Evolutionary conservation across 2,888 invertebrate genomes (phyloP).

Genomic region (Netelia virgata): DNA sequence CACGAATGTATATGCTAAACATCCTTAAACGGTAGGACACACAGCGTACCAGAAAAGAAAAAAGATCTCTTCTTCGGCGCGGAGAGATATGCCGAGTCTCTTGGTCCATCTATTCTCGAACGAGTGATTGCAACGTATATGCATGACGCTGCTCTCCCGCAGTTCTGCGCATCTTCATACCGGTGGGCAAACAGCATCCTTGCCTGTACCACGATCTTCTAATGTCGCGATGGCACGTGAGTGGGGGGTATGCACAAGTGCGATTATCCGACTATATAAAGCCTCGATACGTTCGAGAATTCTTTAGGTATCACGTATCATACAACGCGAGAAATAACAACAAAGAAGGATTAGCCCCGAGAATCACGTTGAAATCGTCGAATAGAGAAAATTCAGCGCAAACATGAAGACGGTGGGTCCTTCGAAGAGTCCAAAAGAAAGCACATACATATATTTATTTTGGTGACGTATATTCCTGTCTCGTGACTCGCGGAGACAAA

Average conservation of each 20-base stretch:
- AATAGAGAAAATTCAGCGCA: conserved; percentile 57
- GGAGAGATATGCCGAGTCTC: background rate
- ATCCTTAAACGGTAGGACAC: background rate
- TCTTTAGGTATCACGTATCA: conserved; percentile 80
- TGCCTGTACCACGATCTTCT: conserved; percentile 54
- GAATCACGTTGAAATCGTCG: conserved; percentile 1
- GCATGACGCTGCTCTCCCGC: background rate
- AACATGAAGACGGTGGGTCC: conserved; percentile 82
- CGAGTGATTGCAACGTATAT: conserved; percentile 10
- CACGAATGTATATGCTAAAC: background rate
- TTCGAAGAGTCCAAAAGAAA: conserved; percentile 26
- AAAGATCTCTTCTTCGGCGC: background rate
- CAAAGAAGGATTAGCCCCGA: conserved; percentile 64
- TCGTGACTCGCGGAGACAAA: conserved; percentile 17
- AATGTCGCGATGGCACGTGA: conserved; percentile 48
- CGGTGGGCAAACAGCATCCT: conserved; percentile 55
- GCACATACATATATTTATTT: background rate
- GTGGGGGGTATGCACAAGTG: conserved; percentile 76
- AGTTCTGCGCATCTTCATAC: conserved; percentile 37
- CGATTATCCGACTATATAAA: conserved; percentile 84
- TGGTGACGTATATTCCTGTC: background rate
- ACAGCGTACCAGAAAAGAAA: background rate
- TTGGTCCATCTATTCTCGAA: background rate
- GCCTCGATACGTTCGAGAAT: conserved; percentile 78
- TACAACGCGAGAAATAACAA: conserved; percentile 71